Evolutionary conservation across 2,888 invertebrate genomes (phyloP), one percentile per base, ranked within the genome.

Genomic region (Labia minor): DNA sequence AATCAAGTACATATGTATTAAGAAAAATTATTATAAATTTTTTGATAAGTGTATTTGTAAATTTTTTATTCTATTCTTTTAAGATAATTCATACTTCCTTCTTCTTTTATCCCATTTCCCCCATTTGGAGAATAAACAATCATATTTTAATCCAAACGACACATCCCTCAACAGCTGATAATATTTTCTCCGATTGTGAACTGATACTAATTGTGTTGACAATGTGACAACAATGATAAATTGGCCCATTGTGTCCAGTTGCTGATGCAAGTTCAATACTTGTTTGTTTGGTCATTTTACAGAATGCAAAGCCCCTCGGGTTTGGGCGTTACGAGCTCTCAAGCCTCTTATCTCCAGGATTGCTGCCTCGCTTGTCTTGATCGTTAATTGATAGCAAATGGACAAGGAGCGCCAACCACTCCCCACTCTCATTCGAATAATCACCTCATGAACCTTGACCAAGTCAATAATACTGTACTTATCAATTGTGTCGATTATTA

Each of bases 181-280:
- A 49, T 49, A 26, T 49, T 49, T 14, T 14, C 49, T 8, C 14
- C 3, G 49, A 8, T 49, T 49, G 49, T 49, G 49, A 14, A 4
- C 14, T 16, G 14, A 49, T 49, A 8, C 49, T 49, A 49, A 49
- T 49, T 49, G 49, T 14, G 49, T 49, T 49, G 49, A 49, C 49
- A 49, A 49, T 49, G 49, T 49, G 49, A 49, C 49, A 49, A 49
- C 49, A 49, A 14, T 49, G 49, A 49, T 49, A 49, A 49, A 49
- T 49, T 49, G 49, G 14, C 49, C n/a, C 49, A 49, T 49, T 49
- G 49, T 49, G 49, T 49, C 49, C 3, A 49, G 49, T 10, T 14
- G 49, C 49, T 49, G 3, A 49, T 49, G 49, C 49, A 16, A 49
- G 49, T 49, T 49, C n/a, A 16, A 16, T n/a, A 49, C 3, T 33